Base-by-base conservation (phyloP, 2,888 invertebrate species). In the Spatulosminthurus flaviceps region DNA sequence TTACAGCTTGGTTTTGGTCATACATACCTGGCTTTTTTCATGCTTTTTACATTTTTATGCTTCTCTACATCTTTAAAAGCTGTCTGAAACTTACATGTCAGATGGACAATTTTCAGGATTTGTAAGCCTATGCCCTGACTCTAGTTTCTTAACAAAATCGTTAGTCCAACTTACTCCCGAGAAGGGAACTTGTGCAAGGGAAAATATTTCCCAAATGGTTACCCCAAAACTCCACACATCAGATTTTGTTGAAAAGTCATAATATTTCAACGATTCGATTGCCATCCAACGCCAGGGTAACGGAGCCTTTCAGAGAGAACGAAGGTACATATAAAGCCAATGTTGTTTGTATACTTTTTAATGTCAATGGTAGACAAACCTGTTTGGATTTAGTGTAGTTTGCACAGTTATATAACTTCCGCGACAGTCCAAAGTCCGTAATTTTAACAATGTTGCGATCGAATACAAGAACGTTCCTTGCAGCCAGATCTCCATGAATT, bases 251-350 rank as follows among this genome's bases (percentile, higher is more conserved):
- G 51, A 51, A n/a, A 51, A 51, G 1, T 13, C 1, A n/a, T 9
- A 51, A n/a, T 51, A n/a, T 19, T 19, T 5, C 19, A 51, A n/a
- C 1, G 51, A 19, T 16, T 51, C 51, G 9, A 51, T 11, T 2
- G 51, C 51, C 51, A 51, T 51, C 51, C 51, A 51, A 19, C 51
- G 51, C 51, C 51, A 51, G n/a, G 51, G 51, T 13, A 51, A n/a
- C 1, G 51, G 51, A 19, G 19, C 51, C 51, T 51, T 19, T 16
- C 5, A 51, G 16, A 19, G 5, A 19, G n/a, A 51, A 51, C 16
- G 2, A 16, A 51, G 16, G 5, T 51, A 9, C 13, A 9, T 9
- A 41, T 41, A 13, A 41, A 41, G 7, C 13, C 9, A 41, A 41
- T 41, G n/a, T n/a, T n/a, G n/a, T n/a, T 41, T 41, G 13, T 9